Conservation (phyloP, 1,140 invertebrate genomes). For the Penaeus japonicus region DNA sequence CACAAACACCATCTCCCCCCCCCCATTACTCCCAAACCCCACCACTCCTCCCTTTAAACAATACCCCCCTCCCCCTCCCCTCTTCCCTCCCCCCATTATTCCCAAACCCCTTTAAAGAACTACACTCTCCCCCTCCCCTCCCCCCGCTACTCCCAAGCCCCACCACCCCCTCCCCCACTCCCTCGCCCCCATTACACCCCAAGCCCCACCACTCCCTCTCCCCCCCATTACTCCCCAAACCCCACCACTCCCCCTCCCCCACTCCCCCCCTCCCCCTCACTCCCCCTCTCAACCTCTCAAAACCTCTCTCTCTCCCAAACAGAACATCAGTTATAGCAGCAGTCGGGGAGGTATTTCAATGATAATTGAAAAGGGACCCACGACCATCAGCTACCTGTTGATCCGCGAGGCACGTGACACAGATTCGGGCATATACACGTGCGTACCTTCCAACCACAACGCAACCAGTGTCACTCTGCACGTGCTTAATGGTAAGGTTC, state of each 20-base stretch:
- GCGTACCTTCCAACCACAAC: conserved; percentile 87
- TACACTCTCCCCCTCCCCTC: no score
- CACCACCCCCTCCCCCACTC: background rate
- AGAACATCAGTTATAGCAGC: conserved; percentile 93
- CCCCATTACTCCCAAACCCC: background rate
- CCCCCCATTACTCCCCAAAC: no score
- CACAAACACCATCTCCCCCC: background rate
- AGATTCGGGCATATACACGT: conserved; percentile 91
- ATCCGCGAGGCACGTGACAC: conserved; percentile 84
- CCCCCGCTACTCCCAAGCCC: no score
- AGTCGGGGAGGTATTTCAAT: conserved; percentile 86
- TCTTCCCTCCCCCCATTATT: no score
- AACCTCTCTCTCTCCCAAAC: conserved; percentile 51
- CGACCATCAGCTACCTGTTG: conserved; percentile 86
- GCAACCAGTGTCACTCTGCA: conserved; percentile 86
- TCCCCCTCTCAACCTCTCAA: background rate
- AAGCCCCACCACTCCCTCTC: no score
- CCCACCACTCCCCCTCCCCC: no score
- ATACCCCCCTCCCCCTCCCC: no score
- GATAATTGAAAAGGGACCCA: conserved; percentile 88
- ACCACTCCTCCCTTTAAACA: no score
- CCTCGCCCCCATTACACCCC: no score
- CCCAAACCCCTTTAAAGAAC: no score
- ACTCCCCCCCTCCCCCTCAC: no score
- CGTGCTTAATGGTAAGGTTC: conserved; percentile 79